Percentiles rank a stretch among this genome's conserved stretches.
phyloP scores from a whole-genome alignment of 1,140 invertebrate species.

The Drosophila tristis region DNA sequence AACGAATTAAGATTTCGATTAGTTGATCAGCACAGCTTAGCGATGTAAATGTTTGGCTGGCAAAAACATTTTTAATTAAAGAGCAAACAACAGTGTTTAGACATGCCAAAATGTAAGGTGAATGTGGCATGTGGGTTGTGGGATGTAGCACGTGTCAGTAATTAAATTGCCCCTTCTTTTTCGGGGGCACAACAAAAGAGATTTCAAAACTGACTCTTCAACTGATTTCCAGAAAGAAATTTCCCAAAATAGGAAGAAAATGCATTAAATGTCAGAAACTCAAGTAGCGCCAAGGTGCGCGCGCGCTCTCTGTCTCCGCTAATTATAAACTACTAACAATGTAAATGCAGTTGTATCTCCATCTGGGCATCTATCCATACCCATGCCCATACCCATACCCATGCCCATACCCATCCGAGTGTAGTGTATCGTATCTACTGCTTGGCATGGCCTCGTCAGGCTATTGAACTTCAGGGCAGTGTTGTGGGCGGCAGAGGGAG shows the following conservation, averaged over 20 bases:
- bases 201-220: neutral
- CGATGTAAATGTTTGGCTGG: slow-evolving; percentile 66
- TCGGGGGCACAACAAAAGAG: neutral
- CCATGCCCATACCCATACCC: neutral
- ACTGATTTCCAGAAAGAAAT: slow-evolving; percentile 3
- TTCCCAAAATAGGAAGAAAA: slow-evolving; percentile 38
- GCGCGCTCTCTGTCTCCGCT: slow-evolving; percentile 33
- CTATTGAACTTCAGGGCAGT: slow-evolving; percentile 71
- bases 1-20: slow-evolving; percentile 19
- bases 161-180: neutral
- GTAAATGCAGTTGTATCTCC: slow-evolving; percentile 38
- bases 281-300: slow-evolving; percentile 54
- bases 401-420: neutral
- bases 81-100: slow-evolving; percentile 57
- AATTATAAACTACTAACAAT: slow-evolving; percentile 75
- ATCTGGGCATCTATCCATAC: slow-evolving; percentile 29
- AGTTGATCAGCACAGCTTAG: slow-evolving; percentile 31
- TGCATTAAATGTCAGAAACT: slow-evolving; percentile 57
- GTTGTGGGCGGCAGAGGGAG: slow-evolving; percentile 1
- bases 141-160: neutral
- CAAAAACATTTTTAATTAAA: slow-evolving; percentile 77
- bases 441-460: slow-evolving; percentile 60
- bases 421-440: slow-evolving; percentile 20
- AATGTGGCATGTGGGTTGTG: neutral
- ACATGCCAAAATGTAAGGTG: slow-evolving; percentile 45